Base-by-base conservation (phyloP, 2,113 vertebrate species). In the Bambusicola thoracicus region DNA sequence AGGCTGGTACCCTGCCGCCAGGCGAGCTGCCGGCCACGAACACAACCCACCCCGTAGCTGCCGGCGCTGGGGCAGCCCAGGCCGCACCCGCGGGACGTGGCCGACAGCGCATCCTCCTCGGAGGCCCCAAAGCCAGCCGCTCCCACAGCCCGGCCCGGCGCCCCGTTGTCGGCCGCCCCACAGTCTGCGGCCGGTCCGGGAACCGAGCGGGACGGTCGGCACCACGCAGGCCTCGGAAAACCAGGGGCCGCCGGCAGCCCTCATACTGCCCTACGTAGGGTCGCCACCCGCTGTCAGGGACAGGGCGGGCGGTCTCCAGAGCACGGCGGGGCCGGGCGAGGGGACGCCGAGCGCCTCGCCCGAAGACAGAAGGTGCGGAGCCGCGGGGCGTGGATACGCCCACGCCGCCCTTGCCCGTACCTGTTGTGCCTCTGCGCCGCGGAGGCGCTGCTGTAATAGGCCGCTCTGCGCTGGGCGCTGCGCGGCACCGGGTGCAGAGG, bases 401-500 rank as follows among this genome's bases (percentile, higher is more conserved):
- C 20, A 24, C 29, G 53, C 53, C 78, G 53, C 65, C 12, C 84
- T 74, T 25, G 32, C 66, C 81, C 51, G 93, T 98, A 98, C 98
- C 98, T 98, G 97, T 91, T 95, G 87, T 95, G 97, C 73, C 97
- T 92, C 81, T 97, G 97, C 61, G 97, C 92, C 30, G 95, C 62
- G 13, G 78, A 83, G 36, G 94, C 92, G 79, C 95, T 95, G 75
- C 70, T 94, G 93, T 97, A 98, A 96, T 97, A 98, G 92, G 97
- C 97, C 93, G 96, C 95, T 80, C 97, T 87, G 70, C 93, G 95
- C 92, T 87, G 97, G 70, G 87, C 66, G 89, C 95, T 92, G 89
- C 96, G 97, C 89, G 93, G 91, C 36, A 98, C 97, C 22, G 96
- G 97, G 92, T 92, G 95, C 70, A 98, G 96, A 36, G 97, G 98